These are phyloP conservation scores for Lacanobia oleracea DNA, from an alignment of 2,888 invertebrate genomes.

Conservation along the genomic window DNA sequence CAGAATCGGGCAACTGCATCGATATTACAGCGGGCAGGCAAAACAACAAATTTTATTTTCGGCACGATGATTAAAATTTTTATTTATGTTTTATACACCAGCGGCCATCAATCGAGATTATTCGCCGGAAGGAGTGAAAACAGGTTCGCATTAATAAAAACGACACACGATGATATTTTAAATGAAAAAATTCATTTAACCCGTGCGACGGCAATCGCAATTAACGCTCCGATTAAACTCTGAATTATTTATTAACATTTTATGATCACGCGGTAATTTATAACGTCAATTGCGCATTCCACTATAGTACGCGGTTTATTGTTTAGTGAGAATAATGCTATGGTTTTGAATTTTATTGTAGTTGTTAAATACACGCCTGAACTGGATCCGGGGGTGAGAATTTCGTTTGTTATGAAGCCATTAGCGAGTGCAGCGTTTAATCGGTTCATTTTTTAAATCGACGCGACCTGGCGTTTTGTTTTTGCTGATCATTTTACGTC, in stretches of 20 bases:
- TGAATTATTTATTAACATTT: constrained; percentile 79
- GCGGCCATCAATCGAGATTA: constrained; percentile 76
- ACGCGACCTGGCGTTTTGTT: constrained; percentile 26
- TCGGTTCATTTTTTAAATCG: constrained; percentile 46
- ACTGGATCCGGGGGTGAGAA: constrained; percentile 25
- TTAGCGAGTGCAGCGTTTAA: constrained; percentile 48
- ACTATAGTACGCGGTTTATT: constrained; percentile 52
- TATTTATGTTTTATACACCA: constrained; percentile 74
- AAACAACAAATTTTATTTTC: constrained; percentile 69
- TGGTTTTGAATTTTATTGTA: constrained; percentile 51
- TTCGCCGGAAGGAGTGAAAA: constrained; percentile 71
- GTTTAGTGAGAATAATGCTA: constrained; percentile 50
- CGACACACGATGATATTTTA: constrained; percentile 76
- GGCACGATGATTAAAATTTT: constrained; percentile 71
- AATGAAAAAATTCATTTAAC: constrained; percentile 71
- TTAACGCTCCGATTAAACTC: constrained; percentile 79
- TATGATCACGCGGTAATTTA: constrained; percentile 67
- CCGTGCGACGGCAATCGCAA: constrained; percentile 63
- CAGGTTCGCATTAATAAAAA: constrained; percentile 75
- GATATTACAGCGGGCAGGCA: constrained; percentile 58
- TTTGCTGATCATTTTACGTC: constrained; percentile 24
- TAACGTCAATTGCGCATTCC: constrained; percentile 60
- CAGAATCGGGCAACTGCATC: constrained; percentile 65
- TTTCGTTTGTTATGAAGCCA: constrained; percentile 42
- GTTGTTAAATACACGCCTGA: constrained; percentile 40